Evolutionary conservation across 2,888 invertebrate species (phyloP).

Genomic region (Andrena bucephala): DNA sequence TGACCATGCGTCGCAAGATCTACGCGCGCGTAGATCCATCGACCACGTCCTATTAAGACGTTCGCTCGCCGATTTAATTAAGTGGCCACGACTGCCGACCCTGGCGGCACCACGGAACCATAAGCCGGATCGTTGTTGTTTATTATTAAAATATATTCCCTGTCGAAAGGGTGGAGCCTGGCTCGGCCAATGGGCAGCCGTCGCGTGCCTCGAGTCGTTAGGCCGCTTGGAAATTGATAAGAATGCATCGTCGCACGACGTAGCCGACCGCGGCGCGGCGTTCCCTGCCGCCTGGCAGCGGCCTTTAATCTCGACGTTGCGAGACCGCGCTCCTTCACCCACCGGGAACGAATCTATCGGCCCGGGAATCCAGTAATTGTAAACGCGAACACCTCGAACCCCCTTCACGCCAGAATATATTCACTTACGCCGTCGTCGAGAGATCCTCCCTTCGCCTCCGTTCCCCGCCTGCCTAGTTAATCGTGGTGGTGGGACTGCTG

Average conservation of each 20-base stretch:
- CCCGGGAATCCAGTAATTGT: slow-evolving; percentile 29
- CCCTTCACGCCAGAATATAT: slow-evolving; percentile 2
- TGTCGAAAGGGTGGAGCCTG: slow-evolving; percentile 80
- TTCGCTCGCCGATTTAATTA: slow-evolving; percentile 75
- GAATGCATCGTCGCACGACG: slow-evolving; percentile 76
- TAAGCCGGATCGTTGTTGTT: slow-evolving; percentile 74
- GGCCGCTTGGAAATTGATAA: slow-evolving; percentile 81
- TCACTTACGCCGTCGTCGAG: slow-evolving; percentile 4
- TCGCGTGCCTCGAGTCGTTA: slow-evolving; percentile 83
- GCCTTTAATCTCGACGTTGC: slow-evolving; percentile 56
- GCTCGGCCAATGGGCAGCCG: slow-evolving; percentile 77
- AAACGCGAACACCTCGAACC: neutral
- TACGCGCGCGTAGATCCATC: slow-evolving; percentile 32
- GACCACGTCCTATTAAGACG: slow-evolving; percentile 73
- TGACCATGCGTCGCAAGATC: slow-evolving; percentile 30
- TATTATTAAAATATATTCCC: slow-evolving; percentile 81
- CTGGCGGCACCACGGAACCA: slow-evolving; percentile 29
- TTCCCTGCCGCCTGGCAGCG: neutral
- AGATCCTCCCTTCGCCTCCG: neutral
- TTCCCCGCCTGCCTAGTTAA: neutral
- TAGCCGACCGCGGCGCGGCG: slow-evolving; percentile 50
- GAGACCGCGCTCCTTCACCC: slow-evolving; percentile 31
- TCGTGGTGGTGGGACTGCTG: neutral
- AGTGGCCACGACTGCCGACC: slow-evolving; percentile 45
- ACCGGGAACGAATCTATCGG: slow-evolving; percentile 40